Evolutionary conservation across 2,113 vertebrate genomes (phyloP).

Genomic region (Gobiocypris rarus): DNA sequence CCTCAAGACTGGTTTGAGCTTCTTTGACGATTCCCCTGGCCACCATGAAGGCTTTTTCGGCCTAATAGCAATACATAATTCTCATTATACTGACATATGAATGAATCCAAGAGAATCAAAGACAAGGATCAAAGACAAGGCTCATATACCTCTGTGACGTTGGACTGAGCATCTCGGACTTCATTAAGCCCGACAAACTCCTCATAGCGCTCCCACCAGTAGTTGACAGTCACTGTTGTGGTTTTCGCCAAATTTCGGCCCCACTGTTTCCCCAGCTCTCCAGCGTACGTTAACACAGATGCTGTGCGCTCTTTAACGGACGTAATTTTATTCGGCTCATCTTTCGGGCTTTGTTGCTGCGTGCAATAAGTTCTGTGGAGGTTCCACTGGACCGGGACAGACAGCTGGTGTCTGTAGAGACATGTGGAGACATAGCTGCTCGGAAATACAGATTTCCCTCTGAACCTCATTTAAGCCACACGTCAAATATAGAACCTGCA

Average conservation of each 20-base stretch:
- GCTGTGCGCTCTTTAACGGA: conserved; percentile 61
- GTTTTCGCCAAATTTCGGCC: conserved; percentile 74
- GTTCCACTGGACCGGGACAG: conserved; percentile 61
- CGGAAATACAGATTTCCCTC: conserved; percentile 63
- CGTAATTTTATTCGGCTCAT: conserved; percentile 64
- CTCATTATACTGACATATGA: too few relatives aligned
- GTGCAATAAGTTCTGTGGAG: conserved; percentile 73
- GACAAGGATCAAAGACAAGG: too few relatives aligned
- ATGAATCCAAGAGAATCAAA: neutral
- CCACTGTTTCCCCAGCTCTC: conserved; percentile 74
- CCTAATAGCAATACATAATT: conserved; percentile 72
- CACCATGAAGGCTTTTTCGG: conserved; percentile 93
- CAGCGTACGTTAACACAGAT: conserved; percentile 68
- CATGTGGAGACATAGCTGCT: conserved; percentile 69
- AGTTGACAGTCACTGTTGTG: conserved; percentile 71
- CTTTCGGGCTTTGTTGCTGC: conserved; percentile 61
- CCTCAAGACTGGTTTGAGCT: conserved; percentile 83
- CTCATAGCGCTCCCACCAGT: conserved; percentile 92
- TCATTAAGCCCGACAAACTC: conserved; percentile 94
- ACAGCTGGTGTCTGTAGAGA: conserved; percentile 57
- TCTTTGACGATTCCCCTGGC: conserved; percentile 90
- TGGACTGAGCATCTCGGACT: conserved; percentile 88
- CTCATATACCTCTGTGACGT: conserved; percentile 95
- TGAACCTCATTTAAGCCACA: conserved; percentile 72
- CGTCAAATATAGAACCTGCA: conserved; percentile 32